A percentile compares a stretch with the other conserved stretches of the same genome.
phyloP scores from a whole-genome alignment of 2,113 vertebrate genomes.

The Andinoacara biseriatus region DNA sequence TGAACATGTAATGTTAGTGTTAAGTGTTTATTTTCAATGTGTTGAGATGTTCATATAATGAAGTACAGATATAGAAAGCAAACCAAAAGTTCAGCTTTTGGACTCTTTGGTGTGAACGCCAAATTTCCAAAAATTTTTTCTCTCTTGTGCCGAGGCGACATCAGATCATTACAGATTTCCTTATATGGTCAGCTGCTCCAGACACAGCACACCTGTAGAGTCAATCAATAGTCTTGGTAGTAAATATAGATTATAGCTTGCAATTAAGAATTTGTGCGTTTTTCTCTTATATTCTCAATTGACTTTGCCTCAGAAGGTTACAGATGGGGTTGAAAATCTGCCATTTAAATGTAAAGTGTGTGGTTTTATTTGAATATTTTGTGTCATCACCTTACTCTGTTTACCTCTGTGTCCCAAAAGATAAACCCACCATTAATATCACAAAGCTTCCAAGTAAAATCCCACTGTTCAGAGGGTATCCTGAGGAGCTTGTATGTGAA shows the following conservation, averaged over 20 bases:
- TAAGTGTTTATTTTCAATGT: background rate
- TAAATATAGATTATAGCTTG: background rate
- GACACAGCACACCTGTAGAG: background rate
- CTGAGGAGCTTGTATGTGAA: slow-evolving; percentile 67
- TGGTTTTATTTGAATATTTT: background rate
- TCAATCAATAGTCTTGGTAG: background rate
- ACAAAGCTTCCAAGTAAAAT: slow-evolving; percentile 52
- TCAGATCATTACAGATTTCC: background rate
- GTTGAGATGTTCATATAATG: background rate
- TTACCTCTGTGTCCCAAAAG: slow-evolving; percentile 40
- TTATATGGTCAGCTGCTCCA: background rate
- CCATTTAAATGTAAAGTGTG: background rate
- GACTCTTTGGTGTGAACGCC: background rate
- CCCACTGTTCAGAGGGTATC: slow-evolving; percentile 73
- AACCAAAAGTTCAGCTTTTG: accelerated
- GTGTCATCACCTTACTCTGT: background rate
- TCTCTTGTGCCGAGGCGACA: background rate
- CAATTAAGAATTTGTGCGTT: background rate
- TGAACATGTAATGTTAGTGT: background rate
- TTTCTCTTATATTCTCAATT: background rate
- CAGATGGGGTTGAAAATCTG: background rate
- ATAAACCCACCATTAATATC: slow-evolving; percentile 68
- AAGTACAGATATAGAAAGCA: background rate
- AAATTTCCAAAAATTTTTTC: background rate
- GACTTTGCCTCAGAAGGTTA: background rate